A percentile compares a stretch with the other conserved stretches of the same genome.
Conservation (phyloP, 92 coral and sea anemone genomes). For the Umimayanthus chanpuru region DNA sequence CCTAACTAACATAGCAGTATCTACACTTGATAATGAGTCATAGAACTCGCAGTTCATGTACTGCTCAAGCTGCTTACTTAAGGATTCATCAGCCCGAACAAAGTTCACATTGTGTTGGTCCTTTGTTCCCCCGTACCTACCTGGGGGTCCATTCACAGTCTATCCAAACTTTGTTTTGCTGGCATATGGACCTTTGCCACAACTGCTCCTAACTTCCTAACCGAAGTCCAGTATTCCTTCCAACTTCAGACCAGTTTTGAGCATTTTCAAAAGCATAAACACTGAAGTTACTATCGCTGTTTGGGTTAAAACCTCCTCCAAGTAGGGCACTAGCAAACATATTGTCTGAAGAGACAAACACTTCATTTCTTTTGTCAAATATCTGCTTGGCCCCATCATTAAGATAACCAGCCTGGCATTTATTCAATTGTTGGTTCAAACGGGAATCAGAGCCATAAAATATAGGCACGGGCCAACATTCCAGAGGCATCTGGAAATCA, state of each 20-base stretch:
- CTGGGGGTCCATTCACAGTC: too few species aligned
- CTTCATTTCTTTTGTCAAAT: constrained; percentile 36
- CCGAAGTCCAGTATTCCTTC: constrained; percentile 38
- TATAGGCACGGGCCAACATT: constrained; percentile 63
- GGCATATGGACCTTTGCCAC: too few species aligned
- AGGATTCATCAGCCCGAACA: too few species aligned
- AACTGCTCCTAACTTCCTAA: constrained; percentile 53
- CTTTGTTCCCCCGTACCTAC: too few species aligned
- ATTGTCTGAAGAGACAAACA: constrained; percentile 45
- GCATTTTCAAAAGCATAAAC: constrained; percentile 54
- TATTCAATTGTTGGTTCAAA: constrained; percentile 52
- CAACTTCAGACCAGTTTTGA: constrained; percentile 48
- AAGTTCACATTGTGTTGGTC: too few species aligned
- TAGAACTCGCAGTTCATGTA: too few species aligned
- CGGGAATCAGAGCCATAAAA: constrained; percentile 62
- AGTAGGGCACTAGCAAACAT: constrained; percentile 54
- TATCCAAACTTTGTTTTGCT: too few species aligned
- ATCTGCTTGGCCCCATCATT: constrained; percentile 43
- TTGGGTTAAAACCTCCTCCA: constrained; percentile 54
- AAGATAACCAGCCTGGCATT: constrained; percentile 39
- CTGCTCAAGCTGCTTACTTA: too few species aligned
- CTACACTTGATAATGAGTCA: too few species aligned
- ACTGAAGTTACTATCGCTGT: constrained; percentile 45
- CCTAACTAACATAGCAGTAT: too few species aligned
- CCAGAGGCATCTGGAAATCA: constrained; percentile 62